Conservation (phyloP, 2,797 vertebrate species). For the Lepus oiostolus region DNA sequence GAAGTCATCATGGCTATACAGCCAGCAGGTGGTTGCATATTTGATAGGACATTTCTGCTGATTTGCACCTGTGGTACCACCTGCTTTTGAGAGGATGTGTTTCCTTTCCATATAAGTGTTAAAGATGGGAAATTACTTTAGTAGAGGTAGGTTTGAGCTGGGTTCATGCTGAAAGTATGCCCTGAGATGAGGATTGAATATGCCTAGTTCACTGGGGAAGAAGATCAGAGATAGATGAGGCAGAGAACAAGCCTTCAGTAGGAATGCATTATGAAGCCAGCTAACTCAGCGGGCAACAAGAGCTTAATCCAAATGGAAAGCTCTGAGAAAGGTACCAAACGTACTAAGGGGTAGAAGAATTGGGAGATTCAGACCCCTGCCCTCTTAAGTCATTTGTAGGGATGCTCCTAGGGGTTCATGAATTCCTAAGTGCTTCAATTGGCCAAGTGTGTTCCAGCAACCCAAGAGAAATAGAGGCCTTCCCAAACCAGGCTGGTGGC, state of each 20-base stretch:
- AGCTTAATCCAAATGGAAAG: neutral
- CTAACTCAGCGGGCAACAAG: neutral
- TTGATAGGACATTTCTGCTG: neutral
- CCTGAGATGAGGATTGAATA: neutral
- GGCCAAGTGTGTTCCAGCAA: neutral
- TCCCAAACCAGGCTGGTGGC: neutral
- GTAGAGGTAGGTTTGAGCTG: neutral
- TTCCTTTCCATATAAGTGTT: neutral
- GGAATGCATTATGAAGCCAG: neutral
- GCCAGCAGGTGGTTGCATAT: rapidly evolving
- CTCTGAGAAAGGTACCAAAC: neutral
- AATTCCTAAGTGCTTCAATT: neutral
- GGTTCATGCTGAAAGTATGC: neutral
- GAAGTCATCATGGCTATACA: neutral
- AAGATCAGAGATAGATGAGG: neutral
- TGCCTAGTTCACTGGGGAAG: neutral
- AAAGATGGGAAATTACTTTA: neutral
- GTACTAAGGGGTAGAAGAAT: neutral
- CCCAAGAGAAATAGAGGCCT: neutral
- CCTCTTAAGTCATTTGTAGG: neutral
- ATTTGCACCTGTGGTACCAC: neutral
- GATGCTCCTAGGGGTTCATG: neutral
- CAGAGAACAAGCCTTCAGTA: neutral
- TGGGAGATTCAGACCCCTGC: neutral
- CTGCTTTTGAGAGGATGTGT: neutral